Percentiles rank a stretch among this genome's conserved stretches.
These are phyloP conservation scores for Paralichthys olivaceus DNA, from an alignment of 2,113 vertebrate species.

Conservation along the genomic window DNA sequence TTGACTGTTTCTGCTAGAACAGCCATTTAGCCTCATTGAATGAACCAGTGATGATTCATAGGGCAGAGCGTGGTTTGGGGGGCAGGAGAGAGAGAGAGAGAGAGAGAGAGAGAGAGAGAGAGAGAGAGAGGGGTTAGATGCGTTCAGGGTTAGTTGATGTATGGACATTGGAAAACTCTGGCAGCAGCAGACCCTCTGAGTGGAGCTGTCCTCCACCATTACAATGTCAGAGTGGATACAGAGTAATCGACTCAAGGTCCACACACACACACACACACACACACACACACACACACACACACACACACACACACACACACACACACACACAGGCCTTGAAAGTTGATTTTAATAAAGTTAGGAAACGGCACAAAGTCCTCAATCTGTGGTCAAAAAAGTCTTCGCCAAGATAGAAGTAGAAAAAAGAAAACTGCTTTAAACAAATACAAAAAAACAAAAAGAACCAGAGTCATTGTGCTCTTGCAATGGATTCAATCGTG, in stretches of 20 bases:
- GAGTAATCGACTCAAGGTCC: neutral
- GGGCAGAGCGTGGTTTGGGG: conserved; percentile 9
- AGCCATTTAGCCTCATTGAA: conserved; percentile 73
- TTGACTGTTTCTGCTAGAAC: conserved; percentile 74
- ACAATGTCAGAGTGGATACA: conserved; percentile 12
- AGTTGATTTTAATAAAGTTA: no score
- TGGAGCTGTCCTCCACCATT: conserved; percentile 25
- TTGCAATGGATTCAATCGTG: conserved; percentile 46
- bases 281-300: neutral
- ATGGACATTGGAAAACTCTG: conserved; percentile 30
- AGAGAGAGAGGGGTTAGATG: neutral
- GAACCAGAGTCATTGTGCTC: neutral
- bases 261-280: neutral
- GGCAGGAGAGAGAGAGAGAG: neutral
- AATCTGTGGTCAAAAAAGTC: no score
- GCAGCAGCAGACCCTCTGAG: conserved; percentile 5
- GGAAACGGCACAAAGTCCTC: no score
- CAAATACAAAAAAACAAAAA: conserved; percentile 15
- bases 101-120: neutral
- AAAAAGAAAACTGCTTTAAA: neutral
- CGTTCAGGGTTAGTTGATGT: conserved; percentile 30
- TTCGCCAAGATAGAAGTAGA: no score
- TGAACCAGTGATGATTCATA: conserved; percentile 74
- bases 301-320: neutral
- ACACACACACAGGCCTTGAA: neutral